phyloP scores from a whole-genome alignment of 1,140 invertebrate species.

The Nasonia vitripennis region DNA sequence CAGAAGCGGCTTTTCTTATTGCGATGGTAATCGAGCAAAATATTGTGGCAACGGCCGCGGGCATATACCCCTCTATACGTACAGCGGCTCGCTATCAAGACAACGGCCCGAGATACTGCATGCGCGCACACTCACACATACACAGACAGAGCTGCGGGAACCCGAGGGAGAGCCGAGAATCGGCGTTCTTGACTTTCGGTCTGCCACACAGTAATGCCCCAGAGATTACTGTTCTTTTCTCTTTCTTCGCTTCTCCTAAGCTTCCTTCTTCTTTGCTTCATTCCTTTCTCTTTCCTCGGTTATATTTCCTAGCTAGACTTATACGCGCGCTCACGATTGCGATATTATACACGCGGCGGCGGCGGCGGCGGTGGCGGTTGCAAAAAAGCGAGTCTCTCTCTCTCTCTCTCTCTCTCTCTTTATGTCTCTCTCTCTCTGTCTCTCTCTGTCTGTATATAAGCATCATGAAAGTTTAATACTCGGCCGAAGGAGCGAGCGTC shows the following conservation, averaged over 20 bases:
- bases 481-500: not conserved
- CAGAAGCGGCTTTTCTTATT: slow-evolving; percentile 63
- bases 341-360: slow-evolving; percentile 32
- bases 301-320: slow-evolving; percentile 52
- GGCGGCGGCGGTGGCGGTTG: not conserved
- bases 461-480: slow-evolving; percentile 44
- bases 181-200: slow-evolving; percentile 65
- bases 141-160: not conserved
- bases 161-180: slow-evolving; percentile 9
- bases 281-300: slow-evolving; percentile 51
- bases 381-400: slow-evolving; percentile 4
- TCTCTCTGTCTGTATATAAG: not conserved
- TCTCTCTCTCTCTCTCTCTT: too few species aligned
- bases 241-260: slow-evolving; percentile 41
- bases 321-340: slow-evolving; percentile 25
- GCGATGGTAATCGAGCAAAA: slow-evolving; percentile 72
- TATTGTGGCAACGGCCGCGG: slow-evolving; percentile 70
- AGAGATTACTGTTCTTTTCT: slow-evolving; percentile 58
- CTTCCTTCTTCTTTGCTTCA: slow-evolving; percentile 47
- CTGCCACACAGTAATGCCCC: slow-evolving; percentile 57
- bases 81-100: not conserved
- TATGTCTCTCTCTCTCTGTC: not conserved
- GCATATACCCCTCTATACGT: slow-evolving; percentile 54
- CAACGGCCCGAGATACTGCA: not conserved
- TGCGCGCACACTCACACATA: not conserved